Base-by-base conservation (phyloP, 1,140 invertebrate genomes). In the Eciton burchellii region DNA sequence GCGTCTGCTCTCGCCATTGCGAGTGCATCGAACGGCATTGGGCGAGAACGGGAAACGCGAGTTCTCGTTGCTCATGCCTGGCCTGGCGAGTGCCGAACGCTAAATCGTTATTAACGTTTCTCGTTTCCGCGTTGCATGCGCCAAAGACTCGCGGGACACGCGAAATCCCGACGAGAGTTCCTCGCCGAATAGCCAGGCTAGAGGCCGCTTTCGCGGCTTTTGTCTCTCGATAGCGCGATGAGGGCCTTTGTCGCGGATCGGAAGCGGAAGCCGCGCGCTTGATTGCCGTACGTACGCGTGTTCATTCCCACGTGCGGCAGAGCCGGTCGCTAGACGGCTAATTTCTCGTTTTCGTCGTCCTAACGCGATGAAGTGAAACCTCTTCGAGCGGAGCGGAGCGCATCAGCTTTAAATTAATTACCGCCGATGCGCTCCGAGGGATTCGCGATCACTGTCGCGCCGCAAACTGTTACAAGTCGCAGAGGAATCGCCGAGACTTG, bases 331-430 rank as follows among this genome's bases (percentile, higher is more conserved):
- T 47, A 68, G 68, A 70, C 43, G 41, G 68, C 35, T 68, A 68
- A 68, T 79, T 68, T 79, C 74, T 79, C 62, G 43, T 68, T 70
- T 54, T 41, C 49, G 11, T 66, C 24, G 24, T n/a, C n/a, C n/a
- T 79, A 70, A 68, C 29, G 45, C 52, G 26, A 41, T 35, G 21
- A 68, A 59, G 70, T 70, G 68, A 47, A 79, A 79, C 68, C 21
- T 19, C 35, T 65, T 41, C n/a, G n/a, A 41, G 43, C 29, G 29
- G 16, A 16, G 12, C 57, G 6, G n/a, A 35, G 35, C 2, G 19
- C 14, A 11, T 16, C 74, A 19, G 63, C 74, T 65, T 65, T 65
- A 56, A 79, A 79, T 79, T 70, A 79, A 79, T 79, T 79, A 70
- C 19, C 9, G 35, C n/a, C 68, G 65, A 79, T 45, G 74, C 63